These are phyloP conservation scores for Furcula furcula DNA, from an alignment of 2,888 invertebrate species.

Conservation along the genomic window DNA sequence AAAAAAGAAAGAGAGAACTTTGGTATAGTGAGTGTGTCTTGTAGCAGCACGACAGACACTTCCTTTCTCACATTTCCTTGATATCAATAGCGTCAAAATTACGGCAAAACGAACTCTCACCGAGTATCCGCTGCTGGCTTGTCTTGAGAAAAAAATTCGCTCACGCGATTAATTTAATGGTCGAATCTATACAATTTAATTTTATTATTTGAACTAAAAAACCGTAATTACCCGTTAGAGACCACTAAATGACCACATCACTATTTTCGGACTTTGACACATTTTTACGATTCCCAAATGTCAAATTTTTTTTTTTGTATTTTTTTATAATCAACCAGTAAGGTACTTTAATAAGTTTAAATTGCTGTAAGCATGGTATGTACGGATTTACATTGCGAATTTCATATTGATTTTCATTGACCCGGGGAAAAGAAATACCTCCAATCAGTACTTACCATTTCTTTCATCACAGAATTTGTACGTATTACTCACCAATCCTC, in stretches of 20 bases:
- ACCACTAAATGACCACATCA: conserved; percentile 42
- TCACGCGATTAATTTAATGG: conserved; percentile 41
- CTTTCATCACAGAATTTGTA: neutral
- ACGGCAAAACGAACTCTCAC: conserved; percentile 64
- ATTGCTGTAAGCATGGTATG: no score
- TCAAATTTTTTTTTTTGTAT: conserved; percentile 10
- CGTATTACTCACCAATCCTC: conserved; percentile 40
- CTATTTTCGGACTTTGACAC: conserved; percentile 46
- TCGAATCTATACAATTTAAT: conserved; percentile 12
- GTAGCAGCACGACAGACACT: conserved; percentile 69
- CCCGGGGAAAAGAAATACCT: no score
- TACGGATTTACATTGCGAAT: no score
- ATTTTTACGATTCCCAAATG: conserved; percentile 12
- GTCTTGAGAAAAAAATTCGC: conserved; percentile 55
- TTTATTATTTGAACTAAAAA: neutral
- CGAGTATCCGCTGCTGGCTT: conserved; percentile 56
- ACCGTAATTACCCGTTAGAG: neutral
- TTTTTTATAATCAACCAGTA: conserved; percentile 19
- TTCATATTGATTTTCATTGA: no score
- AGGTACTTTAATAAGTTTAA: no score
- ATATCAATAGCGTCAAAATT: conserved; percentile 72
- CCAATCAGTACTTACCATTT: conserved; percentile 1
- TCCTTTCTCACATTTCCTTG: conserved; percentile 80
- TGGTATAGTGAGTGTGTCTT: conserved; percentile 61
- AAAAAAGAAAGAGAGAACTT: conserved; percentile 66